A percentile compares a stretch with the other conserved stretches of the same genome.
Conservation (phyloP, 2,888 invertebrate species). For the Chalcosyrphus nemorum region DNA sequence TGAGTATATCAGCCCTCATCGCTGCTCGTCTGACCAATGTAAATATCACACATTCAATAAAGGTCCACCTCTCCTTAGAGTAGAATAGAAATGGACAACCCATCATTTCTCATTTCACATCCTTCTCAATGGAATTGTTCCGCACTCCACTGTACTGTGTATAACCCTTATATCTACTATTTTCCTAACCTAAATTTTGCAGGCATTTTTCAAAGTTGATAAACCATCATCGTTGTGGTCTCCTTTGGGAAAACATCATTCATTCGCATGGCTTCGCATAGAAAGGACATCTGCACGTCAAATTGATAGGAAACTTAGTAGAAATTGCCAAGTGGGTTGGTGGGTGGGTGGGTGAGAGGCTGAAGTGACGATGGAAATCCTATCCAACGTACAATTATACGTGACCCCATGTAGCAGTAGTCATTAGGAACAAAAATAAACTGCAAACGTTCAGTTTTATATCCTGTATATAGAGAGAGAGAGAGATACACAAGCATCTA, state of each 20-base stretch:
- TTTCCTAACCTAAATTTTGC: constrained; percentile 66
- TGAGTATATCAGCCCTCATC: background rate
- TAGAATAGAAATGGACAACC: constrained; percentile 28
- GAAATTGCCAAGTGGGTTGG: background rate
- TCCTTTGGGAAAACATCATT: constrained; percentile 51
- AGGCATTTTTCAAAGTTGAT: constrained; percentile 63
- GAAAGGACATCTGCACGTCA: constrained; percentile 56
- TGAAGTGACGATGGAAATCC: constrained; percentile 4
- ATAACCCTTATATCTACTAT: constrained; percentile 60
- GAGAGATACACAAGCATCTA: too few relatives aligned
- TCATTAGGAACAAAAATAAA: constrained; percentile 58
- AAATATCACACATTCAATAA: constrained; percentile 23
- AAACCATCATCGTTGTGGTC: constrained; percentile 67
- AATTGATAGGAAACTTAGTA: constrained; percentile 35
- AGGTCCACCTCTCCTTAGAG: background rate
- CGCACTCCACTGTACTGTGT: background rate
- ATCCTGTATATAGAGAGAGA: background rate
- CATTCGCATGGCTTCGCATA: constrained; percentile 23
- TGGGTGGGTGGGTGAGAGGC: background rate
- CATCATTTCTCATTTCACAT: constrained; percentile 42
- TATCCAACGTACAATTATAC: constrained; percentile 28
- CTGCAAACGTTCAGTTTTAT: constrained; percentile 40
- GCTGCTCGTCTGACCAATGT: background rate
- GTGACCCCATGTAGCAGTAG: constrained; percentile 63
- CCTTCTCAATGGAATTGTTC: constrained; percentile 24